Evolutionary conservation across 2,113 vertebrate genomes (phyloP), one percentile per base, ranked within the genome.

Genomic region (Aldabrachelys gigantea): DNA sequence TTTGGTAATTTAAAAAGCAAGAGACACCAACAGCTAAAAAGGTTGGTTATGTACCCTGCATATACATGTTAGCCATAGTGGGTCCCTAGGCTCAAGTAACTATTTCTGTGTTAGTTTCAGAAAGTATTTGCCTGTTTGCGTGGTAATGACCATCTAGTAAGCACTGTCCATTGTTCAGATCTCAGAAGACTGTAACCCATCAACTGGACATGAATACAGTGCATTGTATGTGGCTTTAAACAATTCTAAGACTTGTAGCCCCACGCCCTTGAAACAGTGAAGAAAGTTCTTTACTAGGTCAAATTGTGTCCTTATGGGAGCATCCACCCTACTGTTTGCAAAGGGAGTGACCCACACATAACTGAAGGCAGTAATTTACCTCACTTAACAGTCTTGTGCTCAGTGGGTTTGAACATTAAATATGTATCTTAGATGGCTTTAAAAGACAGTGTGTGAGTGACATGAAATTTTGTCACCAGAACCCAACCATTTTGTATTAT

Each of bases 401-500:
- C 44, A 76, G 56, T 79, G 56, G 38, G 16, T 84, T n/a, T 84
- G 41, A 31, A 35, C 31, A 22, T 83, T 84, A 11, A 41, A 76
- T 44, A 76, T 76, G 38, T 27, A 47, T 47, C 24, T 44, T 76
- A 44, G 44, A 27, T 25, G 10, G 21, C 38, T 41, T 76, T 44
- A 41, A 69, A 69, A n/a, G 6, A n/a, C 8, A 3, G 82, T 90
- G 72, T 62, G 65, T 54, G 57, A 86, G 38, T 85, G 69, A 69
- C 85, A 82, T 87, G 91, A 86, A 75, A 10, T 44, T 69, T 92
- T 92, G 80, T 84, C 88, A 62, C 79, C 86, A 50, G 41, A 87
- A 72, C 82, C 72, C 88, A 89, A 87, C 92, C 92, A 92, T 82
- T 93, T 92, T 87, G 54, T 80, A 38, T 81, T 3, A 93, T 82